Conservation (phyloP, 2,113 vertebrate genomes). For the Cryptotis parvus region DNA sequence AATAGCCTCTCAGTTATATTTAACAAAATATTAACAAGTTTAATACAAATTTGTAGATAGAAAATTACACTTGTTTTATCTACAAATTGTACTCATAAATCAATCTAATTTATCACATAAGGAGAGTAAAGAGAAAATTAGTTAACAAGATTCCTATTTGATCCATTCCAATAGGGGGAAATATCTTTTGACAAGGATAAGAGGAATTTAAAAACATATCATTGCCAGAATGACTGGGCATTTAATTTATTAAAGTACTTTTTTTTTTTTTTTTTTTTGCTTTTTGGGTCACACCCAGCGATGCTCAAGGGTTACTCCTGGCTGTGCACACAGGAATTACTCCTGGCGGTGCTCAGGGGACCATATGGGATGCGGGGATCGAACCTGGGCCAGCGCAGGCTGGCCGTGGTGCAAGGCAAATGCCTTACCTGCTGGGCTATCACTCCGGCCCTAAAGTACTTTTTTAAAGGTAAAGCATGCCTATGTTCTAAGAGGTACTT, state of each 20-base stretch:
- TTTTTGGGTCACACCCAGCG: no score
- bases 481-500: background rate
- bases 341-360: no score
- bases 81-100: background rate
- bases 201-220: background rate
- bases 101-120: background rate
- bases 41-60: background rate
- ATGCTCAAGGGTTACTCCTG: no score
- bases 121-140: background rate
- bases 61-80: background rate
- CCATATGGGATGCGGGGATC: no score
- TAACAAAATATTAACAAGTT: background rate
- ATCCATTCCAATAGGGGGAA: background rate
- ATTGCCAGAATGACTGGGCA: background rate
- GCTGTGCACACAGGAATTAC: no score
- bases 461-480: background rate
- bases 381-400: no score
- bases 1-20: background rate
- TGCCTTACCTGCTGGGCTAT: no score
- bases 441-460: no score
- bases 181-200: background rate
- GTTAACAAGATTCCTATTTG: background rate
- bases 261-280: no score
- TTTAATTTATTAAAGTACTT: background rate
- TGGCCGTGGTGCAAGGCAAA: no score